Evolutionary conservation across 2,797 vertebrate species (phyloP).

Genomic region (Graptemys geographica): DNA sequence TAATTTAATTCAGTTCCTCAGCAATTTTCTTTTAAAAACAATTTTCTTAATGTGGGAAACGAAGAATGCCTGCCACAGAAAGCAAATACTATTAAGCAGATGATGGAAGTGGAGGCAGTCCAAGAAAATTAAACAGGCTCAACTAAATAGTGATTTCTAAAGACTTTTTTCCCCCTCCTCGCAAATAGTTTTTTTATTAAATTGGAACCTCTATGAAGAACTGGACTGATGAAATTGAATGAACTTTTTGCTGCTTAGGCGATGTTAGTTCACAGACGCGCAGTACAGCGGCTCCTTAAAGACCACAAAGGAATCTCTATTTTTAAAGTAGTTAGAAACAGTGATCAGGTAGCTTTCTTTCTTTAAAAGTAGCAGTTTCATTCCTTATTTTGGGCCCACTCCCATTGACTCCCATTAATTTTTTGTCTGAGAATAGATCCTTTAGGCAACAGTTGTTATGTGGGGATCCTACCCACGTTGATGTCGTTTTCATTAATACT

Average conservation of each 20-base stretch:
- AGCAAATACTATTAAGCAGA: background rate
- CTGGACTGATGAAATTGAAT: background rate
- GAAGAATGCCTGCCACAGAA: background rate
- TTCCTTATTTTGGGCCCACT: background rate
- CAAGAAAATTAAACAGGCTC: background rate
- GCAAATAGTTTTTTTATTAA: background rate
- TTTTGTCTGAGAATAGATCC: background rate
- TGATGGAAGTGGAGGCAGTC: background rate
- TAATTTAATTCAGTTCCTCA: constrained; percentile 2
- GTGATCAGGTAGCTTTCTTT: background rate
- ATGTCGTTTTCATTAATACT: background rate
- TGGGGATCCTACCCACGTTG: background rate
- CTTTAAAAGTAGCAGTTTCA: background rate
- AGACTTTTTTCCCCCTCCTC: background rate
- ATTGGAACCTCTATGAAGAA: background rate
- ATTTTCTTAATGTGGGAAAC: background rate
- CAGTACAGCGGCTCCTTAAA: background rate
- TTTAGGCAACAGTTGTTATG: background rate
- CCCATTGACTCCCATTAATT: rapidly evolving
- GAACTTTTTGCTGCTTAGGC: background rate
- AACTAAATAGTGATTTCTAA: background rate
- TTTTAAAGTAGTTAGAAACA: background rate
- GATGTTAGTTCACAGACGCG: background rate
- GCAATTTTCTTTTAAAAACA: background rate
- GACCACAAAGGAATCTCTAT: background rate